phyloP scores from a whole-genome alignment of 1,140 invertebrate genomes.

The Ylistrum balloti region DNA sequence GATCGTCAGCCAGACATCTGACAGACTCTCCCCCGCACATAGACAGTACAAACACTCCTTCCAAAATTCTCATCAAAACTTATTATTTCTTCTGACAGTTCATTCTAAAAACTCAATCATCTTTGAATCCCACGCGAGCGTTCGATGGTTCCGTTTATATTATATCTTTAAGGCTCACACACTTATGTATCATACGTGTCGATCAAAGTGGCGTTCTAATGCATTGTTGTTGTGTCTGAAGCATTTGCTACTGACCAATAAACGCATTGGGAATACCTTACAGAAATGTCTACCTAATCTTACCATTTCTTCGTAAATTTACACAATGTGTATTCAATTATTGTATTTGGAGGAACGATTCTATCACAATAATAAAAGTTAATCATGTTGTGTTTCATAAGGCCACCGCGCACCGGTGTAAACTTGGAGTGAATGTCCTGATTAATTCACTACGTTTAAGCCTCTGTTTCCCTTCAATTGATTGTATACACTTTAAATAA shows the following conservation, averaged over 20 bases:
- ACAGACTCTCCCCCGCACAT: background rate
- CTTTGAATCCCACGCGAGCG: background rate
- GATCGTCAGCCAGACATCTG: background rate
- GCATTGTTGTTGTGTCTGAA: background rate
- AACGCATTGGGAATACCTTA: too few relatives aligned
- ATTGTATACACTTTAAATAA: too few relatives aligned
- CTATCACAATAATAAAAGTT: too few relatives aligned
- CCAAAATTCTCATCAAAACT: background rate
- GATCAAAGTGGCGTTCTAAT: background rate
- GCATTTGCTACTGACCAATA: background rate
- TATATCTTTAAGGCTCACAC: background rate
- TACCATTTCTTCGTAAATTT: too few relatives aligned
- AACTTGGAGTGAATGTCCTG: too few relatives aligned
- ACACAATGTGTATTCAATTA: too few relatives aligned
- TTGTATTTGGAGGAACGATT: too few relatives aligned
- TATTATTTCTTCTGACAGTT: slow-evolving; percentile 4
- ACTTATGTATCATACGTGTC: background rate
- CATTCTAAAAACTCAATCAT: background rate
- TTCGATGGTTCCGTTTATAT: background rate
- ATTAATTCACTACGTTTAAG: too few relatives aligned
- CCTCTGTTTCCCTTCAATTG: too few relatives aligned
- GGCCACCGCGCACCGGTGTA: too few relatives aligned
- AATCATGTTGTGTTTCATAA: too few relatives aligned
- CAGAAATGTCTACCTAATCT: too few relatives aligned
- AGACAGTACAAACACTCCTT: background rate